These are phyloP conservation scores for Taurulus bubalis DNA, from an alignment of 2,113 vertebrate species.

Conservation along the genomic window DNA sequence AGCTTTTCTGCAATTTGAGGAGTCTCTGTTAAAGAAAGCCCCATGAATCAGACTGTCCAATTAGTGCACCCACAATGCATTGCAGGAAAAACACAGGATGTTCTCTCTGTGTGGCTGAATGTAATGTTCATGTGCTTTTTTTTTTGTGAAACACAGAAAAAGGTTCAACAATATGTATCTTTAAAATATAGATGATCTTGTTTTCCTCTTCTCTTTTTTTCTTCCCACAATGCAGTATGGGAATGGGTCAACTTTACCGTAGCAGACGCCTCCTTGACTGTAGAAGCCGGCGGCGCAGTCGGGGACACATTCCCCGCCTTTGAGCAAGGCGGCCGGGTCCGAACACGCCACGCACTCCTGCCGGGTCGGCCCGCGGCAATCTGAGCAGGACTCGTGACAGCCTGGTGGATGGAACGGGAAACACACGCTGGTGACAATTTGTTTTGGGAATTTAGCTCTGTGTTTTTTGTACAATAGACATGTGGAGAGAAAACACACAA, in stretches of 20 bases:
- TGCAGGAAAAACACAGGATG: too few species aligned
- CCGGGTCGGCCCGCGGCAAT: conserved; percentile 84
- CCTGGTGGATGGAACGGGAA: conserved; percentile 74
- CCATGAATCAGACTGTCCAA: not conserved
- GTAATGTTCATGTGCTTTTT: not conserved
- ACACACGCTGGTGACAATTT: too few species aligned
- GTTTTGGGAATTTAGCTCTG: too few species aligned
- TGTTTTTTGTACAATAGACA: too few species aligned
- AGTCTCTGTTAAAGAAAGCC: not conserved
- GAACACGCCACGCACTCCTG: conserved; percentile 87
- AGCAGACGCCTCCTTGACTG: conserved; percentile 82
- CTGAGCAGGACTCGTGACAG: conserved; percentile 89
- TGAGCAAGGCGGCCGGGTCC: conserved; percentile 79
- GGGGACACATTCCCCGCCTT: conserved; percentile 83
- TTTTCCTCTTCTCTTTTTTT: not conserved
- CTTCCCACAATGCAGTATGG: not conserved
- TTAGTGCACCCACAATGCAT: not conserved
- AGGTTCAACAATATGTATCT: not conserved
- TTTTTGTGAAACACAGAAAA: not conserved
- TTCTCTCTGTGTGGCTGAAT: not conserved
- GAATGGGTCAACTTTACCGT: conserved; percentile 73
- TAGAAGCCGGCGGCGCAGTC: conserved; percentile 87
- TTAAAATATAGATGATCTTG: not conserved
- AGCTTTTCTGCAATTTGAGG: conserved; percentile 3
- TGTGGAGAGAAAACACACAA: too few species aligned